Base-by-base conservation (phyloP, 2,888 invertebrate species). In the Actias luna region DNA sequence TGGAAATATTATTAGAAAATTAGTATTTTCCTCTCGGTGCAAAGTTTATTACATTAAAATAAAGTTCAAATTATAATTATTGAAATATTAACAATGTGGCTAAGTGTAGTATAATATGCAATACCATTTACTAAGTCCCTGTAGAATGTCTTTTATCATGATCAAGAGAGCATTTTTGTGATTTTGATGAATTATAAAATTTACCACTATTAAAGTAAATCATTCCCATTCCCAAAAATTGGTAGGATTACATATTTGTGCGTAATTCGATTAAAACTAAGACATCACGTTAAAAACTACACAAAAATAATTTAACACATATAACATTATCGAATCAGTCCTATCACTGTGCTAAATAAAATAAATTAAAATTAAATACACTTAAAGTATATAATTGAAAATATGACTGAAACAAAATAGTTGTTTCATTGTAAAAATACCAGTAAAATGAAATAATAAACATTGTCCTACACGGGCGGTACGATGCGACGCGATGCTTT, bases 121-220 rank as follows among this genome's bases (percentile, higher is more conserved):
- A 55, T 55, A 61, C 36, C 61, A 22, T 42, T 42, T 62, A 62
- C 58, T 36, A 62, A 58, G 39, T 87, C 87, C 86, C 86, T 87
- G 87, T 87, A 89, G 74, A 84, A 85, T 85, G 85, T 88, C 81
- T 88, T 88, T 84, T 82, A 78, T 77, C 73, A 83, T 77, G 76
- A 76, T 75, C 72, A 74, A 84, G 83, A 83, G 83, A 83, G 83
- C 82, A 75, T 71, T 73, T 67, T 75, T 77, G 59, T 63, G 39
- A 63, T 59, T 63, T 50, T 29, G 55, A 50, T 58, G 50, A 25
- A 59, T n/a, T 59, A 50, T 31, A 39, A 42, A 62, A 42, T 62
- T 27, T 42, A 62, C 29, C 35, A 33, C 35, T 50, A 29, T 31
- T 42, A 42, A 25, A 62, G 16, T 58, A 42, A 59, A 46, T 33